A percentile compares a stretch with the other conserved stretches of the same genome.
Evolutionary conservation across 2,797 vertebrate species (phyloP).

Genomic region (Gymnopithys bicolor): DNA sequence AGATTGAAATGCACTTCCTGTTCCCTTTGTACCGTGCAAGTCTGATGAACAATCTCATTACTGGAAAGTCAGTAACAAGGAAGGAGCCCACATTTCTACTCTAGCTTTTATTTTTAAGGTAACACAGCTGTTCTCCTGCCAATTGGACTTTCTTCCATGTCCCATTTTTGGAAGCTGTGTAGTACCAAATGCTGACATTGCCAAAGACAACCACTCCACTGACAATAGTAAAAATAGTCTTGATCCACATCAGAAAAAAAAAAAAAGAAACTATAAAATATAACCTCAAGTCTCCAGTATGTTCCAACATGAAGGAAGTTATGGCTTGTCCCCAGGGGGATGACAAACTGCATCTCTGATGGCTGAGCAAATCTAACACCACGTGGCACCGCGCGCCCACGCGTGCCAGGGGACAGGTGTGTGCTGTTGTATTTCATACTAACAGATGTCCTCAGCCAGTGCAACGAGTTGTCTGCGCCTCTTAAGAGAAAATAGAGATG

Average conservation of each 20-base stretch:
- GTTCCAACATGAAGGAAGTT: background rate
- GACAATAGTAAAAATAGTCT: background rate
- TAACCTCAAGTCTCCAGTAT: background rate
- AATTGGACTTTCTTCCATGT: background rate
- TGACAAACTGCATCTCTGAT: background rate
- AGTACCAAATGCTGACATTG: background rate
- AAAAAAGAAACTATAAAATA: background rate
- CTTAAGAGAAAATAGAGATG: background rate
- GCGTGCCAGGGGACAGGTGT: conserved; percentile 1
- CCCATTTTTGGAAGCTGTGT: background rate
- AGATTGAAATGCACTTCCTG: background rate
- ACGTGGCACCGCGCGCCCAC: background rate
- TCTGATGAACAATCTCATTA: background rate
- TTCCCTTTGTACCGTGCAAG: background rate
- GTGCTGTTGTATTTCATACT: background rate
- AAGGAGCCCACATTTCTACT: background rate
- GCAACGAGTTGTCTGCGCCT: background rate
- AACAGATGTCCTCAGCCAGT: background rate
- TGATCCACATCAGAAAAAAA: background rate
- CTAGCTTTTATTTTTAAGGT: background rate
- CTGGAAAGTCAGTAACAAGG: background rate
- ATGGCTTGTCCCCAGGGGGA: background rate
- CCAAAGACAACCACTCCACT: background rate
- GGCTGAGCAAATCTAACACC: background rate
- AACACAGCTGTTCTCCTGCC: background rate